phyloP scores from a whole-genome alignment of 2,888 invertebrate species.

The Gortyna flavago region DNA sequence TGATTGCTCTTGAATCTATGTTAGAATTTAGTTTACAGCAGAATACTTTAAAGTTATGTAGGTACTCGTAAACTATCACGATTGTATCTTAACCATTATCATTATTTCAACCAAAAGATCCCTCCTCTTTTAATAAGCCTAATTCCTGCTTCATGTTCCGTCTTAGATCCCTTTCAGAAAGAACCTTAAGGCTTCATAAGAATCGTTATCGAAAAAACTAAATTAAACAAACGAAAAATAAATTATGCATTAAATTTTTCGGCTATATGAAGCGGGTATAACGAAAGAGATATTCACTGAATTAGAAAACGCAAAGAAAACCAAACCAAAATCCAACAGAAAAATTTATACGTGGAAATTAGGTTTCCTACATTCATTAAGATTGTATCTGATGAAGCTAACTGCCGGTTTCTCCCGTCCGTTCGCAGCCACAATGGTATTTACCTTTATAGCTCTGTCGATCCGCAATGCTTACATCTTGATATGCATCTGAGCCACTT shows the following conservation, averaged over 20 bases:
- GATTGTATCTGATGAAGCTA: slow-evolving; percentile 43
- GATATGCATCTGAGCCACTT: slow-evolving; percentile 69
- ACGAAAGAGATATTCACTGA: not conserved
- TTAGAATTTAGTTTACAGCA: slow-evolving; percentile 2
- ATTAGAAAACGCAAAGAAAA: slow-evolving; percentile 11
- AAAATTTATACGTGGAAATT: slow-evolving; percentile 33
- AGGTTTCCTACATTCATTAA: slow-evolving; percentile 32
- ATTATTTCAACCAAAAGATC: not conserved
- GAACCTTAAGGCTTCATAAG: not conserved
- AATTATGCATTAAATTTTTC: not conserved
- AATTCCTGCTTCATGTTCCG: not conserved
- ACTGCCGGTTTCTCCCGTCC: slow-evolving; percentile 12
- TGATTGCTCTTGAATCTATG: slow-evolving; percentile 24
- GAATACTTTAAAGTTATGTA: not conserved
- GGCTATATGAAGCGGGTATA: not conserved
- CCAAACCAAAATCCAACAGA: not conserved
- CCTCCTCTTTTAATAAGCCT: not conserved
- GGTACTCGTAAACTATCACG: not conserved
- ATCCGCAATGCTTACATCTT: slow-evolving; percentile 51
- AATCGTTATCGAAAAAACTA: not conserved
- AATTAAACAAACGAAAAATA: not conserved
- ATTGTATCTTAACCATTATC: not conserved
- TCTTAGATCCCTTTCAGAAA: not conserved
- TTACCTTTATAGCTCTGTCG: slow-evolving; percentile 45
- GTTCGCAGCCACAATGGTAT: slow-evolving; percentile 33